Base-by-base conservation (phyloP, 92 coral and sea anemone species). In the Heliopora coerulea region DNA sequence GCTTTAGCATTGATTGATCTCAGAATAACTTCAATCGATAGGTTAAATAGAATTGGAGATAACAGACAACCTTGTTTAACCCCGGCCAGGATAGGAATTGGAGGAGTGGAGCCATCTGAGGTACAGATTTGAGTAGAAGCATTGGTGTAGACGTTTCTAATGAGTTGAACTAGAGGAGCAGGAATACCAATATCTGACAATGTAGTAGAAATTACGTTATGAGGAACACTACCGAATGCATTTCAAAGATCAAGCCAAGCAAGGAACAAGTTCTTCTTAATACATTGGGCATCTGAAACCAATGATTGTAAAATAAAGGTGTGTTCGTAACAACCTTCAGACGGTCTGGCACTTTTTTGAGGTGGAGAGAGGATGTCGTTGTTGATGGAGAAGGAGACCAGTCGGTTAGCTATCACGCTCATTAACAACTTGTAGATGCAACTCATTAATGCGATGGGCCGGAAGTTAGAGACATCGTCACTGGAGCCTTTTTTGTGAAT, bases 301-400 rank as follows among this genome's bases (percentile, higher is more conserved):
- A 61, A 20, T 7, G 72, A 60, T 46, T 75, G 80, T 44, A 75
- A 28, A 9, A 74, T 27, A 25, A 27, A 74, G 23, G 68, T 74
- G 58, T 74, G 80, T 25, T 74, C 80, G 41, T 74, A 74, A 27
- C 80, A 74, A 29, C 80, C 80, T 40, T 74, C 69, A 8, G 56
- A 17, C 14, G 80, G 80, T 3, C 80, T 18, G 26, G 80, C 68
- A 34, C 80, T 58, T 31, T 74, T 74, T 35, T 74, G 80, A 27
- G 27, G 20, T 20, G 66, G n/a, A 9, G 80, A 74, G 3, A 74
- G 27, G 8, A 74, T 34, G 31, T 74, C 59, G 18, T 74, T 57
- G n/a, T 11, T 19, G 52, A 74, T 59, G 30, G 69, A 34, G 21
- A 8, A 42, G 18, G 49, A n/a, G 8, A 50, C 49, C 39, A 74